A percentile compares a stretch with the other conserved stretches of the same genome.
Conservation (phyloP, 2,797 vertebrate genomes). For the Okamejei kenojei region DNA sequence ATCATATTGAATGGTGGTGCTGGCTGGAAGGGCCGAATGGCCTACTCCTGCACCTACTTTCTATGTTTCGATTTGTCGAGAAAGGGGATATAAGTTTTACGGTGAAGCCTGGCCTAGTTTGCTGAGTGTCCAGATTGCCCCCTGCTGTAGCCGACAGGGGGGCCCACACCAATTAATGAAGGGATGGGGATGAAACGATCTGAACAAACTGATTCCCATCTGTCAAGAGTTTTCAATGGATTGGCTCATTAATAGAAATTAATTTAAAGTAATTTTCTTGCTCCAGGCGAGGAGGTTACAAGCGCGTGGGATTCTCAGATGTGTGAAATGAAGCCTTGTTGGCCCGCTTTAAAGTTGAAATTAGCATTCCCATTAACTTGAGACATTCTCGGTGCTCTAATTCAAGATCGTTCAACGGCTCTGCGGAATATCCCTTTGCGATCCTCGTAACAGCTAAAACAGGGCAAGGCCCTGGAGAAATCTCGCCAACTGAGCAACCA, state of each 20-base stretch:
- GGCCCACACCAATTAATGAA: neutral
- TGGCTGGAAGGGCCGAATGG: no score
- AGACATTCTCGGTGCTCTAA: conserved; percentile 20
- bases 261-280: conserved; percentile 23
- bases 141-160: neutral
- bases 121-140: neutral
- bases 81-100: neutral
- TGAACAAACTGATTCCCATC: neutral
- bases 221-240: conserved; percentile 11
- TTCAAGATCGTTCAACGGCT: conserved; percentile 1
- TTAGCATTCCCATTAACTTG: conserved; percentile 28
- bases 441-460: neutral
- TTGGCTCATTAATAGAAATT: conserved; percentile 23
- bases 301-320: neutral
- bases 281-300: conserved; percentile 9
- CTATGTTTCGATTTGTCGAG: neutral
- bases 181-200: neutral
- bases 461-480: conserved; percentile 12
- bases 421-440: neutral
- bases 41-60: neutral
- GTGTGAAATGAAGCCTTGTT: neutral
- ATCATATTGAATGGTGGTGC: no score
- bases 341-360: neutral
- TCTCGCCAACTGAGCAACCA: neutral
- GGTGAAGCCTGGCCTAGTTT: neutral